Evolutionary conservation across 2,113 vertebrate species (phyloP).

Genomic region (Phoxinus phoxinus): DNA sequence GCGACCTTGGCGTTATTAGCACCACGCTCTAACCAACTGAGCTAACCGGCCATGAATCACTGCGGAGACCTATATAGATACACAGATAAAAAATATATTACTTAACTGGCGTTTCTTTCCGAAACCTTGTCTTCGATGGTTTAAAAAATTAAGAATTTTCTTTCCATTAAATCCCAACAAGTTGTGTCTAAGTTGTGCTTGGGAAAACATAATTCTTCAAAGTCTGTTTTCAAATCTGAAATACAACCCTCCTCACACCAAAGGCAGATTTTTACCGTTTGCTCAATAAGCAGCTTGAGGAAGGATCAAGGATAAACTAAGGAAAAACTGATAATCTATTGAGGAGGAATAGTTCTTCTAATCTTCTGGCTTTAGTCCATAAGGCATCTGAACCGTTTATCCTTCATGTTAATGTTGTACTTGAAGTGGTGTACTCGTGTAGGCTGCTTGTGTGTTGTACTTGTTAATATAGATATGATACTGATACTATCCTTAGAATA

Average conservation of each 20-base stretch:
- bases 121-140: not conserved
- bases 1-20: conserved; percentile 67
- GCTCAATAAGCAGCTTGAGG: not conserved
- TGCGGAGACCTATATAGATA: no score
- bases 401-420: not conserved
- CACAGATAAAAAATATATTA: no score
- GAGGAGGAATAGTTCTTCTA: not conserved
- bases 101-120: not conserved
- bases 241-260: not conserved
- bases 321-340: not conserved
- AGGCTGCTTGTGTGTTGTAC: no score
- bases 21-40: conserved; percentile 70
- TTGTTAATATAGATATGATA: not conserved
- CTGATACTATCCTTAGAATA: not conserved
- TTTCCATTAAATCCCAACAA: not conserved
- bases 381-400: not conserved
- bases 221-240: not conserved
- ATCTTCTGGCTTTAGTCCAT: not conserved
- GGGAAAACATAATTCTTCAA: no score
- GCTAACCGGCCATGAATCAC: conserved; percentile 69
- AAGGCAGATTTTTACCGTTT: not conserved
- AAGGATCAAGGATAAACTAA: not conserved
- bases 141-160: not conserved
- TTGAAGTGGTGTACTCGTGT: not conserved
- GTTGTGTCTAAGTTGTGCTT: no score